Base-by-base conservation (phyloP, 2,888 invertebrate genomes). In the Colostygia pectinataria region DNA sequence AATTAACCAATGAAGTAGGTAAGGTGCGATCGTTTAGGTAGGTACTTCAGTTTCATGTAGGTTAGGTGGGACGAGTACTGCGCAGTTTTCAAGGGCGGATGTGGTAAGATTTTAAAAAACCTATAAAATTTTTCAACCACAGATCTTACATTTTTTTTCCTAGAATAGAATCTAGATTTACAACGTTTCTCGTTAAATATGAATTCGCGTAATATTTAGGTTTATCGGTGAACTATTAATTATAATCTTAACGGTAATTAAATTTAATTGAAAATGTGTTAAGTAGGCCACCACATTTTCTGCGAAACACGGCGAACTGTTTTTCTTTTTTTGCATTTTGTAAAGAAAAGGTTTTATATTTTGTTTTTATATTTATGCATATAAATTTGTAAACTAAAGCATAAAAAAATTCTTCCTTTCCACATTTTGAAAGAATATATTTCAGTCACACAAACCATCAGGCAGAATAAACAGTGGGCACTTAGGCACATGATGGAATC, bases 381-480 rank as follows among this genome's bases (percentile, higher is more conserved):
- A 32, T 32, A 7, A 4, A 27, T 44, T 34, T 14, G 28, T 23
- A 33, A 39, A 29, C 18, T 18, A 28, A 38, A 34, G 40, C 13
- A 14, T 8, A 20, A n/a, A 23, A 20, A 37, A 38, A 12, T 37
- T 20, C 14, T 34, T 40, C 3, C 3, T 20, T 39, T 39, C 39
- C 39, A 20, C 20, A 27, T 44, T 31, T 45, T 32, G 14, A 27
- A 20, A 38, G n/a, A n/a, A 46, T 46, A 37, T 44, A 55, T 32
- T 59, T 47, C 51, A 50, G 45, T 38, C 39, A 34, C 47, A 59
- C 59, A 53, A 55, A 45, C 39, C 46, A 40, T 47, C 40, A 53
- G 40, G 40, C 42, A 59, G 63, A 53, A 60, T 55, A 72, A 70
- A 70, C 63, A 70, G 43, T 24, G 31, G 63, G 68, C 75, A 74